A percentile compares a stretch with the other conserved stretches of the same genome.
phyloP scores from a whole-genome alignment of 2,888 invertebrate species.

The Didymodactylos carnosus region DNA sequence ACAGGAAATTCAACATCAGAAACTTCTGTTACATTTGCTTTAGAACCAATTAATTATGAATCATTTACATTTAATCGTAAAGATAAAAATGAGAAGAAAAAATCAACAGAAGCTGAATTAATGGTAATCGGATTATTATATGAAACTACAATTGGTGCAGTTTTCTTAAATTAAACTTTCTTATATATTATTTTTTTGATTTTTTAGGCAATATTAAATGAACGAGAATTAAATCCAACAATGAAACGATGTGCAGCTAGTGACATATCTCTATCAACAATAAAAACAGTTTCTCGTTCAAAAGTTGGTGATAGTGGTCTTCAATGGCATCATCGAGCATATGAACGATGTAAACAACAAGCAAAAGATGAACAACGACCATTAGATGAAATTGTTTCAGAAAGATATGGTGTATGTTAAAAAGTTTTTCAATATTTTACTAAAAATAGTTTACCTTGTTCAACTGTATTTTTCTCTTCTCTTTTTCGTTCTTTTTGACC shows the following conservation, averaged over 20 bases:
- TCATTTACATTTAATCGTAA: not conserved
- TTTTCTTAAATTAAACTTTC: not conserved
- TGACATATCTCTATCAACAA: not conserved
- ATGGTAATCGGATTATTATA: not conserved
- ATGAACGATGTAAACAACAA: slow-evolving; percentile 40
- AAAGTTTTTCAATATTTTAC: not conserved
- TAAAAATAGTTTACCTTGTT: slow-evolving; percentile 4
- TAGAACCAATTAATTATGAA: not conserved
- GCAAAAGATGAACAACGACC: slow-evolving; percentile 39
- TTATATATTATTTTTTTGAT: slow-evolving; percentile 15
- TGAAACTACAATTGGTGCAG: slow-evolving; percentile 15
- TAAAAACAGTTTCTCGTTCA: slow-evolving; percentile 22
- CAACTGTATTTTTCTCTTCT: too few relatives aligned
- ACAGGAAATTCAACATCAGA: not conserved
- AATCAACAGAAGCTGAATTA: not conserved
- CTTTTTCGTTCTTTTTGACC: too few relatives aligned
- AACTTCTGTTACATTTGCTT: not conserved
- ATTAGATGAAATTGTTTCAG: slow-evolving; percentile 42
- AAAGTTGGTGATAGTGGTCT: slow-evolving; percentile 39
- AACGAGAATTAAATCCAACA: not conserved
- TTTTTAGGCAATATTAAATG: not conserved
- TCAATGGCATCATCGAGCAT: slow-evolving; percentile 40
- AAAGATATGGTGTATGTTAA: slow-evolving; percentile 40
- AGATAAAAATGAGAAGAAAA: not conserved
- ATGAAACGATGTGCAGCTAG: not conserved